phyloP scores from a whole-genome alignment of 1,140 invertebrate genomes.

The Zelostemma sp. region DNA sequence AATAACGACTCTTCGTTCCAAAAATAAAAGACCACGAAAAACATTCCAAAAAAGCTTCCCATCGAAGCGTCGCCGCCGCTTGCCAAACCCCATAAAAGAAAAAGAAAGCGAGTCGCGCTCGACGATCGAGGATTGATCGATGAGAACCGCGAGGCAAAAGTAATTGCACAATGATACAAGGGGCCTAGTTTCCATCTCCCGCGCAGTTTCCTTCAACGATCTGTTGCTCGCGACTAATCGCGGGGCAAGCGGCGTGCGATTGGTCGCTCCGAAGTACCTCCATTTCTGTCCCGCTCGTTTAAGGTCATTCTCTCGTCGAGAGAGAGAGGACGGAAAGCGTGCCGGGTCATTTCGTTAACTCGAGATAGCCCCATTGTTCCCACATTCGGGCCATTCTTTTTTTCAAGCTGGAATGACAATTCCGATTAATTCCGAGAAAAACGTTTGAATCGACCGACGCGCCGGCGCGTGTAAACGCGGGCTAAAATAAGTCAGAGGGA shows the following conservation, averaged over 20 bases:
- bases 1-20: too few species aligned
- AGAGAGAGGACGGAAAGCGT: conserved; percentile 22
- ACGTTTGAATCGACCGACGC: conserved; percentile 15
- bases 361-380: too few species aligned
- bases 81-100: background rate
- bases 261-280: conserved; percentile 21
- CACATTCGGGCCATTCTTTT: too few species aligned
- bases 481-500: conserved; percentile 39
- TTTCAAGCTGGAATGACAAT: too few species aligned
- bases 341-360: conserved; percentile 7
- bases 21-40: background rate
- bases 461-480: conserved; percentile 43
- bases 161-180: conserved; percentile 29
- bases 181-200: conserved; percentile 42
- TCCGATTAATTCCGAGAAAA: background rate
- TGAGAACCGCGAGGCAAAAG: conserved; percentile 5
- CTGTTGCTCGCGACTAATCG: conserved; percentile 57
- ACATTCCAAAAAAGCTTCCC: background rate
- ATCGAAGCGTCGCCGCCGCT: too few species aligned
- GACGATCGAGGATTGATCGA: background rate
- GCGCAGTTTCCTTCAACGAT: conserved; percentile 60
- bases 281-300: conserved; percentile 20
- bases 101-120: background rate
- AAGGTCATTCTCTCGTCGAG: conserved; percentile 24
- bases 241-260: conserved; percentile 39